Evolutionary conservation across 2,888 invertebrate genomes (phyloP).

Genomic region (Andrena haemorrhoa): DNA sequence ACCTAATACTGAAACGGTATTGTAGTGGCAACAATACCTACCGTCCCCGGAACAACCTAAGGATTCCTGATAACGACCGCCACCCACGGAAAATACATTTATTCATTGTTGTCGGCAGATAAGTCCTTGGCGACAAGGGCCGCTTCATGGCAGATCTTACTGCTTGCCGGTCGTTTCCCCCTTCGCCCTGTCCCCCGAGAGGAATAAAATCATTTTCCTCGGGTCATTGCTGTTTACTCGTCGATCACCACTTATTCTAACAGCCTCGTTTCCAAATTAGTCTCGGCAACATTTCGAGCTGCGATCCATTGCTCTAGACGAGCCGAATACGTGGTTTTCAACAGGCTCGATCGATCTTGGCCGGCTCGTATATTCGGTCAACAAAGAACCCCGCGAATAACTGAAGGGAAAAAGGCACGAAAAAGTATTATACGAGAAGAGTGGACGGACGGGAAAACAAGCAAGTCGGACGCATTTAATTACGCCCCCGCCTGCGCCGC

Average conservation of each 20-base stretch:
- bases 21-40: conserved; percentile 64
- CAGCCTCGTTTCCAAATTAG: conserved; percentile 10
- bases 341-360: conserved; percentile 33
- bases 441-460: background rate
- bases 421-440: background rate
- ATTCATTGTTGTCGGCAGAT: conserved; percentile 28
- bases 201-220: background rate
- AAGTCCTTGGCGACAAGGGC: conserved; percentile 13
- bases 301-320: background rate
- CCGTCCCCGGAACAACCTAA: conserved; percentile 32
- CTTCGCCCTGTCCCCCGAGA: background rate
- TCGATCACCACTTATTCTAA: conserved; percentile 12
- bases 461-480: conserved; percentile 9
- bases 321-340: conserved; percentile 1
- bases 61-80: conserved; percentile 58
- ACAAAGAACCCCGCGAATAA: background rate
- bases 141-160: background rate
- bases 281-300: background rate
- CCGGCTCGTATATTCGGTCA: background rate
- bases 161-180: background rate
- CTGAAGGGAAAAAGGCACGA: background rate
- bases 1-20: conserved; percentile 52
- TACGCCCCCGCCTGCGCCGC: background rate
- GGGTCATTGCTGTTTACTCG: conserved; percentile 8
- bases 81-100: conserved; percentile 51